Base-by-base conservation (phyloP, 2,797 vertebrate species). In the Oryzias dopingdopingensis region DNA sequence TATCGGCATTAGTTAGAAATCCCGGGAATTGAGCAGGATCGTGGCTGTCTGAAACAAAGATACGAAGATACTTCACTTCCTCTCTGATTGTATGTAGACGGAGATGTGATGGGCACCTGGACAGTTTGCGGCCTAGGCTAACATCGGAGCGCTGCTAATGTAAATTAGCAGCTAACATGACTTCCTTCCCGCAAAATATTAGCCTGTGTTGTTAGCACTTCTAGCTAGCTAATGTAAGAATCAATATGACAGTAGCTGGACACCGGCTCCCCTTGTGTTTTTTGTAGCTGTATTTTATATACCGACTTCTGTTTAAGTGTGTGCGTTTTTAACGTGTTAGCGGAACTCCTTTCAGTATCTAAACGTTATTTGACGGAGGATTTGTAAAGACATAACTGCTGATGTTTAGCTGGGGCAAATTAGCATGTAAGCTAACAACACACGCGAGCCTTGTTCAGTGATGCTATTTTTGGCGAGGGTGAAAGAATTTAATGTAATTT, bases 111-210 rank as follows among this genome's bases (percentile, higher is more conserved):
- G 88, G 86, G 83, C 71, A 88, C 83, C 84, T 85, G 75, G 85
- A 81, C 84, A 94, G 93, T 94, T 94, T 93, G 93, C 89, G 95
- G 94, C 94, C 92, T 95, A 94, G 72, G 89, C 77, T 80, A 85
- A 82, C 84, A 59, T 61, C 81, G 78, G 90, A 88, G 83, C 56
- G 32, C 50, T 42, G 79, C 85, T 87, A 82, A 57, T 70, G 49
- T 29, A 49, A 47, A 51, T 49, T 82, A 80, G 83, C 84, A 46
- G 84, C 77, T 84, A 81, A 75, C 78, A 22, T 17, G 52, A 72
- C 78, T 85, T 83, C 86, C 80, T 85, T 83, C 85, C 83, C 85
- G 83, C 85, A 86, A 83, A 86, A 85, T 79, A 82, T 76, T 83
- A 84, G 52, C 62, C 12, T 62, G 49, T 75, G 62, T 59, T 86